These are phyloP conservation scores for Eupeodes latifasciatus DNA, from an alignment of 2,888 invertebrate genomes.

Conservation along the genomic window DNA sequence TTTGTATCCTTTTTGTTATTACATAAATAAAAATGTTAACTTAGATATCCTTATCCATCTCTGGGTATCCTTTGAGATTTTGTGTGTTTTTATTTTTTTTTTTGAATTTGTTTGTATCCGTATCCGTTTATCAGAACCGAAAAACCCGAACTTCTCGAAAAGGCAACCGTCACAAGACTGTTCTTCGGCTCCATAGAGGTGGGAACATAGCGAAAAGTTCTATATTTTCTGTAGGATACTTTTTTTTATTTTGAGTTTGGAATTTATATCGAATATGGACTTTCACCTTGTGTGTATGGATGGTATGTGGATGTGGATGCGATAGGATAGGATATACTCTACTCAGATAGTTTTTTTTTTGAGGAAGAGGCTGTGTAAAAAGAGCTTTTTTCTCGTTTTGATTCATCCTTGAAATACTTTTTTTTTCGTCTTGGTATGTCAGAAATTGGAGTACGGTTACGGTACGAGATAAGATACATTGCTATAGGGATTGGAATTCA, in stretches of 20 bases:
- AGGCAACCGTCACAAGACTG: slow-evolving; percentile 76
- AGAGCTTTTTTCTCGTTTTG: slow-evolving; percentile 51
- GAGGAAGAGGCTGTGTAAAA: slow-evolving; percentile 30
- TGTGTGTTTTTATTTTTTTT: slow-evolving; percentile 9
- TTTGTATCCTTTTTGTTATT: slow-evolving; percentile 4
- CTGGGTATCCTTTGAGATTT: slow-evolving; percentile 55
- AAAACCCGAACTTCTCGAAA: slow-evolving; percentile 71
- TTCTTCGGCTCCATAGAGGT: slow-evolving; percentile 61
- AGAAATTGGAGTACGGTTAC: slow-evolving; percentile 60
- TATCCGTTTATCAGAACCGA: slow-evolving; percentile 62
- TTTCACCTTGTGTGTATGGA: slow-evolving; percentile 29
- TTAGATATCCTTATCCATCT: slow-evolving; percentile 10
- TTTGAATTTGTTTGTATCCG: slow-evolving; percentile 31
- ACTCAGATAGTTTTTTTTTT: neutral
- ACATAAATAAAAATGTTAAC: slow-evolving; percentile 24
- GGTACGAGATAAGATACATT: slow-evolving; percentile 75
- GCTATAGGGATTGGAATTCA: slow-evolving; percentile 32
- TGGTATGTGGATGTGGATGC: neutral
- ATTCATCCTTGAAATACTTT: slow-evolving; percentile 74
- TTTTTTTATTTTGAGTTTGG: neutral
- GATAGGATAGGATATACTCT: neutral
- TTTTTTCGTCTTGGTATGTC: neutral
- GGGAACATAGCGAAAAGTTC: slow-evolving; percentile 69
- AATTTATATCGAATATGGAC: slow-evolving; percentile 23
- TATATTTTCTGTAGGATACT: slow-evolving; percentile 39